Base-by-base conservation (phyloP, 2,113 vertebrate genomes). In the Ammospiza caudacuta region DNA sequence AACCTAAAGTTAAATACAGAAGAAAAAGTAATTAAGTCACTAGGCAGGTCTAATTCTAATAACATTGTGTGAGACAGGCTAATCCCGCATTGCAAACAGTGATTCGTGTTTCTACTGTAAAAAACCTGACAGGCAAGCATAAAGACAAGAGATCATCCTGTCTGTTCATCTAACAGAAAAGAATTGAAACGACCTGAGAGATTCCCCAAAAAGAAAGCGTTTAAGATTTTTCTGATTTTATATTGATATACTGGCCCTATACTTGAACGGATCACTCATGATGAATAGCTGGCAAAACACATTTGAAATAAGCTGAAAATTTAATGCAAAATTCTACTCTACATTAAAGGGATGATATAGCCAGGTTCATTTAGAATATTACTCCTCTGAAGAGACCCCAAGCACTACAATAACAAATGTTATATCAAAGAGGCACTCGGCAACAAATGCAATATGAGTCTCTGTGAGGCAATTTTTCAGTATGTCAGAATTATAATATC, bases 301-400 rank as follows among this genome's bases (percentile, higher is more conserved):
- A 52, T 83, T 28, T 81, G 76, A 95, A 88, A 93, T 57, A 67
- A 82, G 20, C 77, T 84, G 89, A 87, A 95, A 80, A 92, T 49
- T 83, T 81, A 87, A 93, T 68, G 46, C 77, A 80, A 62, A 87
- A 66, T 67, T 91, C 81, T 62, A 9, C 21, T 93, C 52, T 54
- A 24, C 55, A 77, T 73, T 49, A 89, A 72, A 84, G 51, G 57
- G 52, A 84, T 96, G 92, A 95, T 76, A 79, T 68, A 86, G 43
- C 76, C 95, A 95, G 94, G 73, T 95, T 97, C 92, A 92, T 96
- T 97, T 96, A 96, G 90, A 86, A 83, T 96, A 91, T 74, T 94
- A 90, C 63, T 96, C 69, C 90, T 97, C 83, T 66, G 96, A 93
- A 96, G 95, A 89, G 84, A 96, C 24, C 61, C 67, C 83, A 47